Conservation (phyloP, 2,797 vertebrate species). For the Carapus acus region DNA sequence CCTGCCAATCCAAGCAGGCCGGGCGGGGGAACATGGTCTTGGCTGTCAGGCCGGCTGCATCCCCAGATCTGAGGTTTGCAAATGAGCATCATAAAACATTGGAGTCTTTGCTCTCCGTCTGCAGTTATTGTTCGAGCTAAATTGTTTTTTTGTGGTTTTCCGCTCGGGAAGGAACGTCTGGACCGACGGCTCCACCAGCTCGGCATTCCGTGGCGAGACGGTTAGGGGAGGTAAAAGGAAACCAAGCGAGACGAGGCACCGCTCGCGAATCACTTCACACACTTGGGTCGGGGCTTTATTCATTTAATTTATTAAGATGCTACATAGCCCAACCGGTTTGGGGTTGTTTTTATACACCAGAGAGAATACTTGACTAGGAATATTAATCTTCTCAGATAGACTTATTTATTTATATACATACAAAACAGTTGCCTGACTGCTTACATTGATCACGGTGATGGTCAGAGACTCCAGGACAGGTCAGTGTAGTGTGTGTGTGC, state of each 20-base stretch:
- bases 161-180: not conserved
- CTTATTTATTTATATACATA: conserved; percentile 79
- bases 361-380: conserved; percentile 81
- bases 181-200: not conserved
- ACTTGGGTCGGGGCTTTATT: conserved; percentile 83
- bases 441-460: conserved; percentile 70
- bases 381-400: conserved; percentile 75
- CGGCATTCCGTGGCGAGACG: not conserved
- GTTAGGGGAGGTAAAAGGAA: not conserved
- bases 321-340: conserved; percentile 95
- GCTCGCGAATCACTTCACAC: conserved; percentile 74
- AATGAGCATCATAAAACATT: conserved; percentile 3
- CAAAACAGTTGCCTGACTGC: conserved; percentile 79
- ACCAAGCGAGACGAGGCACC: not conserved
- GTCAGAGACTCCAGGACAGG: conserved; percentile 65
- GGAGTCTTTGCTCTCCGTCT: conserved; percentile 11
- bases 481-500: conserved; percentile 66
- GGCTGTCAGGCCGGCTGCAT: conserved; percentile 22
- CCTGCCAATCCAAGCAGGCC: conserved; percentile 51
- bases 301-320: conserved; percentile 93
- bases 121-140: not conserved
- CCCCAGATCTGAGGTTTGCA: not conserved
- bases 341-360: conserved; percentile 81
- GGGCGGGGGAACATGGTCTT: conserved; percentile 17
- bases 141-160: not conserved